Percentiles rank a stretch among this genome's conserved stretches.
Evolutionary conservation across 2,113 vertebrate genomes (phyloP).

Genomic region (Dromaius novaehollandiae): DNA sequence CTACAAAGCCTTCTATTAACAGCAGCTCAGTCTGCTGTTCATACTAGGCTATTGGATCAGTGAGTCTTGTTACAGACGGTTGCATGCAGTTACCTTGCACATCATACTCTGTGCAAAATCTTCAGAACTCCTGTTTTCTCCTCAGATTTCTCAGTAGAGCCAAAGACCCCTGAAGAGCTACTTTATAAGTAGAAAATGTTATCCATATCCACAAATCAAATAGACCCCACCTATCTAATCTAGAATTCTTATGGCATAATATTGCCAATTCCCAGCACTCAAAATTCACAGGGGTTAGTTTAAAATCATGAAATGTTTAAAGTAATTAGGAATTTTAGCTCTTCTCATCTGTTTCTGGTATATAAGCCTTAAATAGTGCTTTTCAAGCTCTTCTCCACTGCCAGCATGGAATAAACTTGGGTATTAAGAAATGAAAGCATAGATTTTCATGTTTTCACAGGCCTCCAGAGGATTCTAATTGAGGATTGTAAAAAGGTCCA

Average conservation of each 20-base stretch:
- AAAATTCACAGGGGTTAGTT: background rate
- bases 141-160: background rate
- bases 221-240: background rate
- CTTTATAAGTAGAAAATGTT: background rate
- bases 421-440: background rate
- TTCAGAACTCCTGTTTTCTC: background rate
- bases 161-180: background rate
- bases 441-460: background rate
- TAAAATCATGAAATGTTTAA: background rate
- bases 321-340: background rate
- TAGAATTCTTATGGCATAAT: background rate
- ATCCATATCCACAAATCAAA: background rate
- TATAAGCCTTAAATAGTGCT: background rate
- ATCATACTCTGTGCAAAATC: background rate
- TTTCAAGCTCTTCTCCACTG: background rate
- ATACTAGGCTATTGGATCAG: background rate
- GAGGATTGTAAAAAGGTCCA: background rate
- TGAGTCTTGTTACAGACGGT: background rate
- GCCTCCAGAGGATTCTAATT: background rate
- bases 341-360: background rate
- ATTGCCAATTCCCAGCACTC: background rate
- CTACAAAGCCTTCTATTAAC: background rate
- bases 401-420: background rate
- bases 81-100: background rate
- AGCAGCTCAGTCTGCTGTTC: background rate